A percentile compares a stretch with the other conserved stretches of the same genome.
Evolutionary conservation across 92 coral and sea anemone genomes (phyloP).

Genomic region (Diadumene lineata): DNA sequence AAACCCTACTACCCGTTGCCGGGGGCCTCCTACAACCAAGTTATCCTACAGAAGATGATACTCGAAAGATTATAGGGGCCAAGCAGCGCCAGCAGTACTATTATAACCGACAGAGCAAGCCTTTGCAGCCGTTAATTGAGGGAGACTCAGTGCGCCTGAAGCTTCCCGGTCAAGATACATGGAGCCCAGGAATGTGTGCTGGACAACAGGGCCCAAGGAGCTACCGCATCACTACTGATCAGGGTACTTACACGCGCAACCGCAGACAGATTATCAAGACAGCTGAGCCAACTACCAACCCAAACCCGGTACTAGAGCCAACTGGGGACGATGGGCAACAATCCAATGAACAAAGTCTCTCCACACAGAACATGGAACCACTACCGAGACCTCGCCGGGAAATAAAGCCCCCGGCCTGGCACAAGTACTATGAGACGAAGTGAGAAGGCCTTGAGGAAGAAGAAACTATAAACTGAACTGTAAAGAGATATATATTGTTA

Average conservation of each 20-base stretch:
- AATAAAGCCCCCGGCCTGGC: conserved; percentile 23
- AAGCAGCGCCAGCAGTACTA: conserved; percentile 43
- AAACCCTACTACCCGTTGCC: conserved; percentile 48
- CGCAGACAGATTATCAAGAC: conserved; percentile 32
- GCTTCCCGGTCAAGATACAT: conserved; percentile 39
- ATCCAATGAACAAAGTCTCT: too few relatives aligned
- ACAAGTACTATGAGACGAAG: conserved; percentile 11
- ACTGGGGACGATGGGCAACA: neutral
- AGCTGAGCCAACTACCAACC: conserved; percentile 12
- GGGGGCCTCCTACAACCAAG: conserved; percentile 46
- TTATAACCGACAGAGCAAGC: conserved; percentile 36
- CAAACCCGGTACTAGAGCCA: neutral
- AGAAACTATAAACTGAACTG: too few relatives aligned
- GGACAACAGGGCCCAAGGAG: conserved; percentile 33
- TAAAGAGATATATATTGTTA: too few relatives aligned
- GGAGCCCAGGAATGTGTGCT: conserved; percentile 43
- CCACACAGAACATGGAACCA: too few relatives aligned
- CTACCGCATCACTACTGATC: conserved; percentile 16
- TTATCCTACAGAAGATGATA: conserved; percentile 33
- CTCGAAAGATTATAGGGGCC: conserved; percentile 19
- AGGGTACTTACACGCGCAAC: conserved; percentile 27
- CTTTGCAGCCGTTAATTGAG: conserved; percentile 13
- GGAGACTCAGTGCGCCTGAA: conserved; percentile 47
- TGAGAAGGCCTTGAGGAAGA: neutral
- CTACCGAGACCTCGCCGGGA: conserved; percentile 18